phyloP scores from a whole-genome alignment of 2,888 invertebrate genomes.

The Cabera pusaria region DNA sequence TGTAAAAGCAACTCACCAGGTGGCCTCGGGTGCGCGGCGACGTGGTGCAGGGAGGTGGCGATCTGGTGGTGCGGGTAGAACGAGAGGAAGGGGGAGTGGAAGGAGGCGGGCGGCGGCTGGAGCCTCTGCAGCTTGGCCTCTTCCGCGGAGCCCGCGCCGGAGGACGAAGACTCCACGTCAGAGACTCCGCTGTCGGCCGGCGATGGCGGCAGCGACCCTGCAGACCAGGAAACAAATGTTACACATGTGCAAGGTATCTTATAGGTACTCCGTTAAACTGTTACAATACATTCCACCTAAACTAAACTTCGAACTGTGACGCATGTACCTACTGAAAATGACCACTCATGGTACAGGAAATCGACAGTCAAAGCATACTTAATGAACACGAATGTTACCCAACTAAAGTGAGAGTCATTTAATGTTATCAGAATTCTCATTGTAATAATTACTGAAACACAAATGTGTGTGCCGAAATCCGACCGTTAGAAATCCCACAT shows the following conservation, averaged over 20 bases:
- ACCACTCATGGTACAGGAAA: too few species aligned
- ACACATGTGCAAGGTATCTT: conserved; percentile 3
- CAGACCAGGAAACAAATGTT: conserved; percentile 29
- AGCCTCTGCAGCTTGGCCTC: conserved; percentile 95
- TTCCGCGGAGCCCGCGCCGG: conserved; percentile 90
- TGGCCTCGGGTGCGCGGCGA: conserved; percentile 73
- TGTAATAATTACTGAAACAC: too few species aligned
- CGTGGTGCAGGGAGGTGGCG: conserved; percentile 77
- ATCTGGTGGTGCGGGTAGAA: conserved; percentile 86
- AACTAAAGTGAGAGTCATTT: too few species aligned
- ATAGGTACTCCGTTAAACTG: too few species aligned
- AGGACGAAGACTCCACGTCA: conserved; percentile 97
- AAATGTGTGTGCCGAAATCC: too few species aligned
- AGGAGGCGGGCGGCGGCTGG: conserved; percentile 84
- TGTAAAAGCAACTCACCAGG: conserved; percentile 73
- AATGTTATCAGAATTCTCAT: too few species aligned
- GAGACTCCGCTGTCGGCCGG: conserved; percentile 99
- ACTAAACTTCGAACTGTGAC: too few species aligned
- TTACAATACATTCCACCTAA: too few species aligned
- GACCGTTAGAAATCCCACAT: conserved; percentile 27
- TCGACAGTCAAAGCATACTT: too few species aligned
- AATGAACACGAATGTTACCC: too few species aligned
- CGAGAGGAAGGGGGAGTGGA: conserved; percentile 85
- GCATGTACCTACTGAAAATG: too few species aligned
- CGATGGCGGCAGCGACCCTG: conserved; percentile 97